phyloP scores from a whole-genome alignment of 2,888 invertebrate genomes.

The Microchrysa polita region DNA sequence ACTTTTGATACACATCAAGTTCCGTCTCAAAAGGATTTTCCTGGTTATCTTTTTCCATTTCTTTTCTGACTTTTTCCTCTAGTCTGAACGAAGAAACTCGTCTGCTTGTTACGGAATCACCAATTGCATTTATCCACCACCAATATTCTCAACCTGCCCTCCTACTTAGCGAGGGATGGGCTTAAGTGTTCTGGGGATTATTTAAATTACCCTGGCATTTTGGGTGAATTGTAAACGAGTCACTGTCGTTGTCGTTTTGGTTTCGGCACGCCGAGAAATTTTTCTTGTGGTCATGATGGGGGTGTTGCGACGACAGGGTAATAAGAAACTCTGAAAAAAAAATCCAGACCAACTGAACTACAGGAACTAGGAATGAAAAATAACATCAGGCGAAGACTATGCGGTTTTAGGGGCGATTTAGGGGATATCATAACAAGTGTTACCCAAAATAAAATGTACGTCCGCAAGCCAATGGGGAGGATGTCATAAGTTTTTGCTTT shows the following conservation, averaged over 20 bases:
- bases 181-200: conserved; percentile 52
- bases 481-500: conserved; percentile 24
- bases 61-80: too few species aligned
- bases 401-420: conserved; percentile 36
- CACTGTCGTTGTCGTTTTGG: conserved; percentile 8
- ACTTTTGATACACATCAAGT: conserved; percentile 36
- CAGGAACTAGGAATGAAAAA: conserved; percentile 13
- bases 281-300: conserved; percentile 13
- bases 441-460: conserved; percentile 24
- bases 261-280: background rate
- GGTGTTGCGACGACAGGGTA: background rate
- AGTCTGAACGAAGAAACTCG: background rate
- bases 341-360: background rate
- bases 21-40: conserved; percentile 22
- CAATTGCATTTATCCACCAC: background rate
- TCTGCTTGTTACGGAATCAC: background rate
- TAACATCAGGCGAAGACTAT: conserved; percentile 31
- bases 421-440: conserved; percentile 45
- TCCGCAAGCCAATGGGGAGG: conserved; percentile 19
- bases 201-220: conserved; percentile 54
- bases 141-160: background rate
- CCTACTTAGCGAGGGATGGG: conserved; percentile 5
- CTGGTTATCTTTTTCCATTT: conserved; percentile 1
- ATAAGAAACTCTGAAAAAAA: background rate
- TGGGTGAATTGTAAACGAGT: conserved; percentile 54